phyloP scores from a whole-genome alignment of 35 echinoderm and acorn worm species.

The Ophiothrix spiculata region DNA sequence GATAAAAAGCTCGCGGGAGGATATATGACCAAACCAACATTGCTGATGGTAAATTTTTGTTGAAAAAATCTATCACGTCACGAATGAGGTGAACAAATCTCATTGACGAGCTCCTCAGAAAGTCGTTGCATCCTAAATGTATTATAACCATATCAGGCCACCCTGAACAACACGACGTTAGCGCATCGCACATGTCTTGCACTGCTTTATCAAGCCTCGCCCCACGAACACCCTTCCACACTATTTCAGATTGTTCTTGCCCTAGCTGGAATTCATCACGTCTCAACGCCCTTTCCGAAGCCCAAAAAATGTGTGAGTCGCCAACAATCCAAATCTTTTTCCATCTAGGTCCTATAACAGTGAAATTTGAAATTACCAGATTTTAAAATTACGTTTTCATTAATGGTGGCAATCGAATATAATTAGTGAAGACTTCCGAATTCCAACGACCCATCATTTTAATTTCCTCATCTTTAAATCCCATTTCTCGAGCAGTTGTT shows the following conservation, averaged over 20 bases:
- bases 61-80: neutral
- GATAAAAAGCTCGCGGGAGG: neutral
- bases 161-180: neutral
- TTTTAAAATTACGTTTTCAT: neutral
- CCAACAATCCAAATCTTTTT: neutral
- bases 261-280: neutral
- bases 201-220: neutral
- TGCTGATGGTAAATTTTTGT: neutral
- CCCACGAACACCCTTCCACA: neutral
- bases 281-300: neutral
- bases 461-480: constrained; percentile 15
- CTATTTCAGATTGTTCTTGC: neutral
- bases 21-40: neutral
- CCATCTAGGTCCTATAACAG: neutral
- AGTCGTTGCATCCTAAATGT: neutral
- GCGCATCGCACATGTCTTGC: neutral
- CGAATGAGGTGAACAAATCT: neutral
- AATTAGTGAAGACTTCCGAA: neutral
- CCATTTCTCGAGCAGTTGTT: neutral
- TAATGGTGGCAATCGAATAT: neutral
- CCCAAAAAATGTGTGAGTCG: neutral
- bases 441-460: constrained; percentile 1
- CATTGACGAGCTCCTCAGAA: neutral
- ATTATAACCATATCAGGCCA: neutral
- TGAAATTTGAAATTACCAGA: neutral